phyloP scores from a whole-genome alignment of 2,113 vertebrate species.

The Saimiri boliviensis region DNA sequence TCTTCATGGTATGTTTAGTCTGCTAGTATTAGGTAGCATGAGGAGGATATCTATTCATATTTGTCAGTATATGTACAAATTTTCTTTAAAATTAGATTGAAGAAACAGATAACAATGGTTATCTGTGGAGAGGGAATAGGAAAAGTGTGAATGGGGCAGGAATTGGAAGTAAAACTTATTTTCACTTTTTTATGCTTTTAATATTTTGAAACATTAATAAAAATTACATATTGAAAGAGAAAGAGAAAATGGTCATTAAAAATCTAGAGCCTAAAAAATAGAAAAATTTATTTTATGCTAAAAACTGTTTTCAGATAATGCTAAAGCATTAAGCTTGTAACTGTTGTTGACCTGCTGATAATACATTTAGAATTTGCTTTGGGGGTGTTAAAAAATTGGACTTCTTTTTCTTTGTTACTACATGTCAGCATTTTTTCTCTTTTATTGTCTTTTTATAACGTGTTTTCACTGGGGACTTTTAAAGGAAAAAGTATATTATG shows the following conservation, averaged over 20 bases:
- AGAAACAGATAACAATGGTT: neutral
- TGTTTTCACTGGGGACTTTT: neutral
- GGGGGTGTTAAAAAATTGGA: neutral
- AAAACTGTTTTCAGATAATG: neutral
- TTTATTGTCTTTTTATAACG: neutral
- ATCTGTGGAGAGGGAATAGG: neutral
- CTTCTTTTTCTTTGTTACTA: neutral
- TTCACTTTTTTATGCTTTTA: neutral
- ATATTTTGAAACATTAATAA: conserved; percentile 16
- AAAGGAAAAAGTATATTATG: neutral
- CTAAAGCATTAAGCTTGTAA: neutral
- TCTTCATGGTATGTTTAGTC: neutral
- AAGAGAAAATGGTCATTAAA: neutral
- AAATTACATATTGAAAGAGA: neutral
- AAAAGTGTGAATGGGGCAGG: neutral
- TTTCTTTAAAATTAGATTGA: neutral
- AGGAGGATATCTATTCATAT: neutral
- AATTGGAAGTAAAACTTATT: neutral
- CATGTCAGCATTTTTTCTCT: neutral
- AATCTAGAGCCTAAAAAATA: neutral
- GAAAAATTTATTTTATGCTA: neutral
- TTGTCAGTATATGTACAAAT: neutral
- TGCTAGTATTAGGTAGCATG: neutral
- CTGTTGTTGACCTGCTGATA: neutral
- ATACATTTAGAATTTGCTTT: neutral